Conservation (phyloP, 2,113 vertebrate species). For the Origma solitaria region DNA sequence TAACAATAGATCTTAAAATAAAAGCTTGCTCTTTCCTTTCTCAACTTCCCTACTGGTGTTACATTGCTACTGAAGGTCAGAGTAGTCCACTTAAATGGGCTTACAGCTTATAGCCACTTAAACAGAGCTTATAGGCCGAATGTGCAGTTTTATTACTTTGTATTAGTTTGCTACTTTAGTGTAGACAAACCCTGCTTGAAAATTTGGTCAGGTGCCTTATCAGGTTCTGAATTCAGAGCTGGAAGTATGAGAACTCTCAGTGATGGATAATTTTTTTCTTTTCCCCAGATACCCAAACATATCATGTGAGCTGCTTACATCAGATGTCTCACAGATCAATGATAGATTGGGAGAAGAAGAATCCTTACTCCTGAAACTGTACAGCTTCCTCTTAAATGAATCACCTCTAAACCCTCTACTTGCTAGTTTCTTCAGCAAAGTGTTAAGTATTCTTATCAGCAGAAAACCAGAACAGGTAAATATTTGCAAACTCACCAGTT, state of each 20-base stretch:
- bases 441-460: constrained; percentile 97
- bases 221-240: not conserved
- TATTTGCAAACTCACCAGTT: not conserved
- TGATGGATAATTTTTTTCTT: not conserved
- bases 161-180: not conserved
- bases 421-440: constrained; percentile 99
- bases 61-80: not conserved
- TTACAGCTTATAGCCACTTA: too few species aligned
- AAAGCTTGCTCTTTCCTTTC: not conserved
- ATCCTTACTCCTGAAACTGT: constrained; percentile 88
- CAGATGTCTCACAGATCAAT: constrained; percentile 94
- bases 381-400: constrained; percentile 92
- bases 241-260: not conserved
- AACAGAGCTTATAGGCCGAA: not conserved
- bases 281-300: constrained; percentile 91
- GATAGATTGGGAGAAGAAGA: constrained; percentile 96
- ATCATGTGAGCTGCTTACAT: constrained; percentile 96
- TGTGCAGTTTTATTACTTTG: not conserved
- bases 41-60: not conserved
- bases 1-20: not conserved
- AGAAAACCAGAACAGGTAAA: constrained; percentile 96
- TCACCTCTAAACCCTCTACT: constrained; percentile 92
- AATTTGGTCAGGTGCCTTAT: not conserved
- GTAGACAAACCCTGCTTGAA: not conserved
- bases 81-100: not conserved